Percentiles rank a stretch among this genome's conserved stretches.
Conservation (phyloP, 2,888 invertebrate species). For the Torymus aiolomorphi region DNA sequence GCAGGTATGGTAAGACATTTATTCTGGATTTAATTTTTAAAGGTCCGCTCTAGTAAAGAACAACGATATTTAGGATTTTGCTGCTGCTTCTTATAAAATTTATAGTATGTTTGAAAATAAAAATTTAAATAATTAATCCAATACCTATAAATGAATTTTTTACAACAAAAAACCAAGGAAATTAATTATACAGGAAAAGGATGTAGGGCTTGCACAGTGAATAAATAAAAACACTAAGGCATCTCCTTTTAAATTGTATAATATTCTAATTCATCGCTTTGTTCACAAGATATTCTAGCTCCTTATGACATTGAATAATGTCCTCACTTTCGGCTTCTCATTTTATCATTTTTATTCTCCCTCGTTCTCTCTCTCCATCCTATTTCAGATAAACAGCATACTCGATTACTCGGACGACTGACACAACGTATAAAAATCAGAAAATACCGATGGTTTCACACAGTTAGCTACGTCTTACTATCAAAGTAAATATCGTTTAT, state of each 20-base stretch:
- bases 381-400: slow-evolving; percentile 40
- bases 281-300: slow-evolving; percentile 46
- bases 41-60: no score
- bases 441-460: slow-evolving; percentile 57
- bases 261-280: slow-evolving; percentile 49
- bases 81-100: no score
- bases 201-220: background rate
- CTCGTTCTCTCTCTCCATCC: no score
- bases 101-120: no score
- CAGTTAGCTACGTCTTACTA: slow-evolving; percentile 54
- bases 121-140: no score
- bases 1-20: no score
- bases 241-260: slow-evolving; percentile 50
- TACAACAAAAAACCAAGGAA: no score
- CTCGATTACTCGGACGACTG: slow-evolving; percentile 53
- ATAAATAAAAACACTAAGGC: slow-evolving; percentile 38
- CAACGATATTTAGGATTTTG: no score
- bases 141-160: no score
- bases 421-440: slow-evolving; percentile 59
- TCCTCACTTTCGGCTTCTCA: slow-evolving; percentile 39
- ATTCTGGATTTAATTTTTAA: no score
- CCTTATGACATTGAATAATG: slow-evolving; percentile 46
- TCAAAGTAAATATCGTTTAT: slow-evolving; percentile 55
- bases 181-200: background rate
- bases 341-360: slow-evolving; percentile 8